Percentiles rank a stretch among this genome's conserved stretches.
Conservation (phyloP, 2,797 vertebrate species). For the Labeo calbasu region DNA sequence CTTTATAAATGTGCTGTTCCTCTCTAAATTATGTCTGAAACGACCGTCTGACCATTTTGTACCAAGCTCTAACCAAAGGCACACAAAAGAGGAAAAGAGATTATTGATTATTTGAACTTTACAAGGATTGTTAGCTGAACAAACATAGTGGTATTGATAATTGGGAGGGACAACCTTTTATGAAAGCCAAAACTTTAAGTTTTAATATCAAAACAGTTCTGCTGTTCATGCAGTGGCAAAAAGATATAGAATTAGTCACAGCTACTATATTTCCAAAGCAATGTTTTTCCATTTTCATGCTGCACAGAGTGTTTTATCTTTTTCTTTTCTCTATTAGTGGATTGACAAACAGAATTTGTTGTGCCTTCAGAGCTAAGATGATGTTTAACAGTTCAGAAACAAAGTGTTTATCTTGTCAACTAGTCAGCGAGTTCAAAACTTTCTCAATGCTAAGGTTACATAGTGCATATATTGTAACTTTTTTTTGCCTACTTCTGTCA, state of each 20-base stretch:
- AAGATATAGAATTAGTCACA: background rate
- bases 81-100: constrained; percentile 7
- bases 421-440: background rate
- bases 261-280: background rate
- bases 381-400: background rate
- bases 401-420: background rate
- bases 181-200: background rate
- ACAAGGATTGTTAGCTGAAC: constrained; percentile 29
- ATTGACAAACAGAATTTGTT: background rate
- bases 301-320: background rate
- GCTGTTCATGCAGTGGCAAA: background rate
- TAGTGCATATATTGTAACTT: background rate
- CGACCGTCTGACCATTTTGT: constrained; percentile 10
- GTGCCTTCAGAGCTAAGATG: background rate
- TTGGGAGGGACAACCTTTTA: background rate
- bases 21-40: constrained; percentile 30
- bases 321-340: background rate
- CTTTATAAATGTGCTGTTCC: constrained; percentile 29
- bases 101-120: constrained; percentile 45
- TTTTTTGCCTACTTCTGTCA: background rate
- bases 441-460: background rate
- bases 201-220: constrained; percentile 6
- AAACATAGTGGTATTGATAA: constrained; percentile 8
- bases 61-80: constrained; percentile 20
- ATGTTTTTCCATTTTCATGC: background rate